Base-by-base conservation (phyloP, 1,140 invertebrate species). In the Drosophila ironensis region DNA sequence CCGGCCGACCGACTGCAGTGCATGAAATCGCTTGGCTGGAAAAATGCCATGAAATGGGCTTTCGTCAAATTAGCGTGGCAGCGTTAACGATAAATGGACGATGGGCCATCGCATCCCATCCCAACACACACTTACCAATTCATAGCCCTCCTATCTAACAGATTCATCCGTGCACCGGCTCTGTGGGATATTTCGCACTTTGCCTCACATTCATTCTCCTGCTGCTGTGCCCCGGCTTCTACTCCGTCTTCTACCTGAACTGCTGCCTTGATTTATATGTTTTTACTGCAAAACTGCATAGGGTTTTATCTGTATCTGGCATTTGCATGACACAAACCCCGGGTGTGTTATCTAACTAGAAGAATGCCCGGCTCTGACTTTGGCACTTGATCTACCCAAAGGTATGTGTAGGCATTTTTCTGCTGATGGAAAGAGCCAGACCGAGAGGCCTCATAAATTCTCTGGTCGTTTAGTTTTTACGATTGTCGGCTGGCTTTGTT, bases 161-260 rank as follows among this genome's bases (percentile, higher is more conserved):
- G 56, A 61, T 54, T 40, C 41, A 48, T 57, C 52, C 53, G 41
- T 48, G 38, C 64, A 47, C 35, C 27, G 40, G 73, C 78, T 77
- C 78, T 82, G 78, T 82, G 78, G 78, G 78, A 82, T 82, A 82
- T 82, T 82, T 82, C 78, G 78, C 78, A 82, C 78, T 82, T 86
- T 71, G 52, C 56, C 37, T 40, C 66, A 33, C 45, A 45, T 52
- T 68, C 17, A 11, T 5, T 3, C 5, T 22, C 20, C 28, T 11
- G n/a, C n/a, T 30, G 25, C 28, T 4, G 51, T 46, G 12, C 14
- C 16, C 33, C 8, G 14, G 14, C 8, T 1, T 17, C 8, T 11
- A 7, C 14, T 14, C 5, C 38, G 64, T 69, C 67, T 45, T 38
- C 24, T 67, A 51, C 47, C 63, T 68, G 30, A 4, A 12, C 1